These are phyloP conservation scores for Microplitis deprimator DNA, from an alignment of 2,888 invertebrate genomes.

Conservation along the genomic window DNA sequence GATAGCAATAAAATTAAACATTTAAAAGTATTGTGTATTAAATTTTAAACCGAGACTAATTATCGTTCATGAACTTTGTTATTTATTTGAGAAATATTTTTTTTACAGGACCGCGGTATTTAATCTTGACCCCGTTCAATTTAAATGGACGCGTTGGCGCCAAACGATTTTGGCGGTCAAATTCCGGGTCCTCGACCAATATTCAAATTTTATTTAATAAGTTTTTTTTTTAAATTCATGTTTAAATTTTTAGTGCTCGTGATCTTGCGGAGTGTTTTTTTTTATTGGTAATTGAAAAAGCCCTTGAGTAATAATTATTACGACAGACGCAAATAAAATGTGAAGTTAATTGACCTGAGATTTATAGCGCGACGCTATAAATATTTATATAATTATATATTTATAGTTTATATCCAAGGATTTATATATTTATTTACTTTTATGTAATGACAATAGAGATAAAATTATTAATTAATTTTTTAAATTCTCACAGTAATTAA, in stretches of 20 bases:
- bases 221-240: neutral
- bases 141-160: neutral
- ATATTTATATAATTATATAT: neutral
- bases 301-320: constrained; percentile 2
- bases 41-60: no score
- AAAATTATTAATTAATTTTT: no score
- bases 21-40: no score
- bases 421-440: neutral
- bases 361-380: neutral
- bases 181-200: constrained; percentile 25
- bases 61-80: no score
- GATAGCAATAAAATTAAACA: no score
- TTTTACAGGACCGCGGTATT: neutral
- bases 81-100: neutral
- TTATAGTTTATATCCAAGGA: neutral
- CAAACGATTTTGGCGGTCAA: neutral
- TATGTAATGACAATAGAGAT: no score
- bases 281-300: neutral
- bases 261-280: neutral
- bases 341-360: neutral
- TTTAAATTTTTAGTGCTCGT: neutral
- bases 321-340: neutral
- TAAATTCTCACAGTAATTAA: no score
- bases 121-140: neutral
- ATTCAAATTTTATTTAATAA: constrained; percentile 1